Conservation (phyloP, 2,888 invertebrate species). For the Rhagium mordax region DNA sequence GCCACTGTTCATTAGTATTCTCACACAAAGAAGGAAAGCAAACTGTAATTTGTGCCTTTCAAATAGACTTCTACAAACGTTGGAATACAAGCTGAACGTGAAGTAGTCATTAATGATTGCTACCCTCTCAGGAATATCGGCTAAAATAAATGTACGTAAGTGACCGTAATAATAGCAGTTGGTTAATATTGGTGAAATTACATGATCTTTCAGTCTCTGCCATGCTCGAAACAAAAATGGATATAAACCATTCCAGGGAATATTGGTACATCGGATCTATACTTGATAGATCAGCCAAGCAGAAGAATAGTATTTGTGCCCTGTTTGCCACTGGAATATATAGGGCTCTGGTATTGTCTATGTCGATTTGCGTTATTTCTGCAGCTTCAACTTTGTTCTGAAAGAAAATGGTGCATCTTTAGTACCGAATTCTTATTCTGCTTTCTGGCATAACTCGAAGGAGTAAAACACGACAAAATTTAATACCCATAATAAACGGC, state of each 20-base stretch:
- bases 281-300: constrained; percentile 87
- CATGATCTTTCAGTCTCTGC: constrained; percentile 78
- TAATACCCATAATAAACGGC: too few species aligned
- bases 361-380: constrained; percentile 86
- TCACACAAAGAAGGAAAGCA: constrained; percentile 81
- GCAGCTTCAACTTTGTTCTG: constrained; percentile 86
- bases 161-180: background rate
- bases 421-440: too few species aligned
- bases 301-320: constrained; percentile 91
- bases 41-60: constrained; percentile 92
- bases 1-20: constrained; percentile 77
- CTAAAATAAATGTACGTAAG: constrained; percentile 66
- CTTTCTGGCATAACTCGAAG: too few species aligned
- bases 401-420: constrained; percentile 33
- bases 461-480: too few species aligned
- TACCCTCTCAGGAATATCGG: constrained; percentile 82
- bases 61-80: constrained; percentile 91
- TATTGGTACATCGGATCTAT: constrained; percentile 98
- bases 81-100: constrained; percentile 86
- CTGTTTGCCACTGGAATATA: constrained; percentile 91
- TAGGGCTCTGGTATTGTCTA: constrained; percentile 84
- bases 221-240: constrained; percentile 83
- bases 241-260: constrained; percentile 93
- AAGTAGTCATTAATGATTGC: constrained; percentile 85
- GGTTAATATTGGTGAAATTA: constrained; percentile 57